Conservation (phyloP, 2,113 vertebrate genomes). For the Cyanoderma ruficeps region DNA sequence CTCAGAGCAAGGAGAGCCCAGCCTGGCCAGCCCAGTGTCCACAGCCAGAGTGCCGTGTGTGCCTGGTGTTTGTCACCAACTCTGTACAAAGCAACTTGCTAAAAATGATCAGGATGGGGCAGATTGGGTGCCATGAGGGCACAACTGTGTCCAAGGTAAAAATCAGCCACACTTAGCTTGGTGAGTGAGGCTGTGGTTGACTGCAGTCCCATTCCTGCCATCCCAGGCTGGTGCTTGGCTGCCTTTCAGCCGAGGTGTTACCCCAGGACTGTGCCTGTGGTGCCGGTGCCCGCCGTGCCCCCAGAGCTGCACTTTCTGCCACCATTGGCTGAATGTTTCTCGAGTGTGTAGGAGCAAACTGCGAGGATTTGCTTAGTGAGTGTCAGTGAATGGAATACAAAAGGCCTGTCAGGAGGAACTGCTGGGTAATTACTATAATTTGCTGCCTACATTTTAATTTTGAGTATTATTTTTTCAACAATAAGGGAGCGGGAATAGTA, state of each 20-base stretch:
- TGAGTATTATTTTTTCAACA: constrained; percentile 53
- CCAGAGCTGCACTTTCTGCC: neutral
- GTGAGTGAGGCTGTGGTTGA: neutral
- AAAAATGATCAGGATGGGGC: rapidly evolving
- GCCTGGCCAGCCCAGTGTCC: neutral
- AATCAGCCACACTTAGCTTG: neutral
- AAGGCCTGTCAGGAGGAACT: constrained; percentile 56
- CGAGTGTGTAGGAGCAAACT: neutral
- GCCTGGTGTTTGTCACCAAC: rapidly evolving
- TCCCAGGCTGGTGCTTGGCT: neutral
- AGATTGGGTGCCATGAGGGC: rapidly evolving
- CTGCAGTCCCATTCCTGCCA: rapidly evolving
- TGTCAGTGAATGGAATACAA: constrained; percentile 46
- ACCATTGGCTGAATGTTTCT: neutral
- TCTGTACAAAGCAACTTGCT: rapidly evolving
- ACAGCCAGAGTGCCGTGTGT: rapidly evolving
- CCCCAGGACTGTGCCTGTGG: rapidly evolving
- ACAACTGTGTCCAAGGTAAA: rapidly evolving
- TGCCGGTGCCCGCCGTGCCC: rapidly evolving
- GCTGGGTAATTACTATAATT: constrained; percentile 58
- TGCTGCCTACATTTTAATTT: constrained; percentile 60
- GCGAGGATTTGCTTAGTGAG: constrained; percentile 45
- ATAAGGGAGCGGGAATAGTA: constrained; percentile 52
- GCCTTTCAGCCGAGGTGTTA: neutral
- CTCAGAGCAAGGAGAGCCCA: neutral